Evolutionary conservation across 1,140 invertebrate genomes (phyloP).

Genomic region (Nebria ingens): DNA sequence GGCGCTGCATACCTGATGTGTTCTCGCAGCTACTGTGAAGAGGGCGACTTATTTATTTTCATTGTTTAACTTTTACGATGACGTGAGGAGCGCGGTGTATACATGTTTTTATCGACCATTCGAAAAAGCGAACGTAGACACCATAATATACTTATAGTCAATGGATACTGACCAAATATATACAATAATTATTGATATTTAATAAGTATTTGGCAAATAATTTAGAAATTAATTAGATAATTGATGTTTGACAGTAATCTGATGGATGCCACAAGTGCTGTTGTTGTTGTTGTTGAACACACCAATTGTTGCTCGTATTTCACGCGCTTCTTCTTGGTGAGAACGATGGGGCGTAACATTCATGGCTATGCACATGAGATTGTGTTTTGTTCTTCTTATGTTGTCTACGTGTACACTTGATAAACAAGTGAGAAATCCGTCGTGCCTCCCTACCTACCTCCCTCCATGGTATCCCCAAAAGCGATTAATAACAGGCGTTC

Average conservation of each 20-base stretch:
- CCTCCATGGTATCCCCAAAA: neutral
- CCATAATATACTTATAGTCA: too few relatives aligned
- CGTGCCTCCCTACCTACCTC: neutral
- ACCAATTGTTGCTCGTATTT: neutral
- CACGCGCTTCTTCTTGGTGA: neutral
- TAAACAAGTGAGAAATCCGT: neutral
- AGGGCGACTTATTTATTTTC: constrained; percentile 2
- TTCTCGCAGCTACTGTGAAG: neutral
- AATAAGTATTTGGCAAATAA: too few relatives aligned
- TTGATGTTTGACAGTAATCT: too few relatives aligned
- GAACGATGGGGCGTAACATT: neutral
- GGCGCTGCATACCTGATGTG: neutral
- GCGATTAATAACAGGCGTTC: neutral
- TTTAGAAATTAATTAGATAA: too few relatives aligned
- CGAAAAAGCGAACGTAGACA: neutral
- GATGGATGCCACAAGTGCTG: neutral
- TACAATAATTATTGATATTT: too few relatives aligned
- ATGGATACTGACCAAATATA: neutral
- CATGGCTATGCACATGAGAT: neutral
- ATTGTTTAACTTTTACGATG: constrained; percentile 7
- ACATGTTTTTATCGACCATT: constrained; percentile 1
- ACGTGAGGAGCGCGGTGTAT: neutral
- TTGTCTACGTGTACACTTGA: too few relatives aligned
- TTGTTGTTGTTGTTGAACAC: neutral
- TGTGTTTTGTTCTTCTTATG: too few relatives aligned